Evolutionary conservation across 1,140 invertebrate genomes (phyloP).

Genomic region (Neodiprion fabricii): DNA sequence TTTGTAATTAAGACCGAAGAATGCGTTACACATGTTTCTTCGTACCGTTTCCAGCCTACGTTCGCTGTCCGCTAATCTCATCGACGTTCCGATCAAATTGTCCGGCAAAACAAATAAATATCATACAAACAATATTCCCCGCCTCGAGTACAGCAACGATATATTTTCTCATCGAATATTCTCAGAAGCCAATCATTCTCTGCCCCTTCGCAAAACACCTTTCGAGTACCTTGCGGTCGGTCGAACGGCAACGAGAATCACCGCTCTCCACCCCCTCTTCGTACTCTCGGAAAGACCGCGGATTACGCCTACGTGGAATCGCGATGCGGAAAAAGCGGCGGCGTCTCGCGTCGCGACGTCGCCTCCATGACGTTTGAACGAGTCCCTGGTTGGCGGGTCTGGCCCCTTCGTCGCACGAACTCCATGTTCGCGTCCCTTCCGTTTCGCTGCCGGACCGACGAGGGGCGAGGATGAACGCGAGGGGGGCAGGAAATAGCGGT

Average conservation of each 20-base stretch:
- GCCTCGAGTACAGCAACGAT: not conserved
- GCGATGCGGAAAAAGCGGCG: too few species aligned
- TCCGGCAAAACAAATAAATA: not conserved
- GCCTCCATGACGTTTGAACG: not conserved
- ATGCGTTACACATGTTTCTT: conserved; percentile 36
- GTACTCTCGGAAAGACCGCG: not conserved
- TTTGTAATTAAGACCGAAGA: conserved; percentile 36
- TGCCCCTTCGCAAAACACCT: not conserved
- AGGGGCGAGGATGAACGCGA: not conserved
- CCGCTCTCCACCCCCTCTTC: too few species aligned
- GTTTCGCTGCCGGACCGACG: conserved; percentile 19
- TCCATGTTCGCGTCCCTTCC: not conserved
- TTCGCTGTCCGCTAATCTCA: conserved; percentile 45
- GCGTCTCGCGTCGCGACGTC: not conserved
- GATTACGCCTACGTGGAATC: not conserved
- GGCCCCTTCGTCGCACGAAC: not conserved
- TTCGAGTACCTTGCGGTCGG: not conserved
- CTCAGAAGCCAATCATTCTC: not conserved
- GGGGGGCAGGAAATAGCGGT: conserved; percentile 52
- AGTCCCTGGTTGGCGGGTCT: not conserved
- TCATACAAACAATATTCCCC: not conserved
- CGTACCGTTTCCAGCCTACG: not conserved
- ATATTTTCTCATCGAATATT: not conserved
- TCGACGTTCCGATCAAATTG: conserved; percentile 44
- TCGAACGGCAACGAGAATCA: not conserved